Conservation (phyloP, 2,113 vertebrate genomes). For the Dascyllus trimaculatus region DNA sequence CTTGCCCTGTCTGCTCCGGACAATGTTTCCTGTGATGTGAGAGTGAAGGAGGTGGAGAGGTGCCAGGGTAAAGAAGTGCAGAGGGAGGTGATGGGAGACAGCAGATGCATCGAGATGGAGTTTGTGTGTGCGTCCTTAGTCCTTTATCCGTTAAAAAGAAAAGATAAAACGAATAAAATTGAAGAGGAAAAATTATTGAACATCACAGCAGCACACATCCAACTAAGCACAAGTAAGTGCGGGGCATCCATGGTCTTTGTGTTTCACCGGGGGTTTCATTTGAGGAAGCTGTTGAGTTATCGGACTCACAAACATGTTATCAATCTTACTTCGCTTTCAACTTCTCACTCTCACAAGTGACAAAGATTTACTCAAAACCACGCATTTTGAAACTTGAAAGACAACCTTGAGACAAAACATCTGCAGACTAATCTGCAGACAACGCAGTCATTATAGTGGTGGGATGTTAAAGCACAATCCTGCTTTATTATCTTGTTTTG, state of each 20-base stretch:
- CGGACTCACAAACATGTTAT: neutral
- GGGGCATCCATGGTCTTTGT: too few species aligned
- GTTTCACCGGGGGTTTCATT: constrained; percentile 31
- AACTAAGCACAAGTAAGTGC: too few species aligned
- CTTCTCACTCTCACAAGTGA: too few species aligned
- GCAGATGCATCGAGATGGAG: constrained; percentile 35
- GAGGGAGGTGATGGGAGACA: constrained; percentile 41
- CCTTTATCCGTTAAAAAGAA: neutral
- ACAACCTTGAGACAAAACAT: too few species aligned
- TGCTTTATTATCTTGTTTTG: too few species aligned
- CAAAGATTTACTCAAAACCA: too few species aligned
- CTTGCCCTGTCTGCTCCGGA: constrained; percentile 47
- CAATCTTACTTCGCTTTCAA: too few species aligned
- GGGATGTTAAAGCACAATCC: too few species aligned
- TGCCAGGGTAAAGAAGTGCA: constrained; percentile 8
- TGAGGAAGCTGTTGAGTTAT: constrained; percentile 42
- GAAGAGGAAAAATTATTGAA: constrained; percentile 1
- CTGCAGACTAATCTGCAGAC: too few species aligned
- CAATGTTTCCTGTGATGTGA: constrained; percentile 42
- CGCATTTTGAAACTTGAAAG: neutral
- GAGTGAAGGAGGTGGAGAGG: constrained; percentile 34
- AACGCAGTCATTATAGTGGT: too few species aligned
- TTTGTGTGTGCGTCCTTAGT: neutral
- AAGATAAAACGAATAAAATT: too few species aligned
- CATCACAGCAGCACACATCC: neutral